Percentiles rank a stretch among this genome's conserved stretches.
Evolutionary conservation across 2,113 vertebrate species (phyloP).

Genomic region (Ictalurus punctatus): DNA sequence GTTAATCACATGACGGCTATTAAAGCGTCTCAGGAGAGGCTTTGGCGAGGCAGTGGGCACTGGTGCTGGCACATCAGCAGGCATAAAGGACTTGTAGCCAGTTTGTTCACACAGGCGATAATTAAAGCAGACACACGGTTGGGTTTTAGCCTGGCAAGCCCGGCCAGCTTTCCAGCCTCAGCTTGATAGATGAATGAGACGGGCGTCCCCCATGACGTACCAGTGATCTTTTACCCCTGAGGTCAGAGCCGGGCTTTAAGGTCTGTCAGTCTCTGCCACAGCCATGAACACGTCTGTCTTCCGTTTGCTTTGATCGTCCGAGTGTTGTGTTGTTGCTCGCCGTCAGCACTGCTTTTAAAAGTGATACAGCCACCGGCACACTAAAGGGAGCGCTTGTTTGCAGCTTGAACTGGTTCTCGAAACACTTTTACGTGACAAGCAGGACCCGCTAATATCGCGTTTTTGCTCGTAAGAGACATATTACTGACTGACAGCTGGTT

Average conservation of each 20-base stretch:
- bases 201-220: conserved; percentile 19
- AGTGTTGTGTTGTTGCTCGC: conserved; percentile 34
- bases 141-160: conserved; percentile 16
- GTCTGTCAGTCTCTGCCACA: conserved; percentile 22
- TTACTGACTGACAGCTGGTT: not conserved
- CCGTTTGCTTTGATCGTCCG: conserved; percentile 15
- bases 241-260: conserved; percentile 25
- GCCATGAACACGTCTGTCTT: conserved; percentile 18
- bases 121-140: conserved; percentile 41
- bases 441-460: not conserved
- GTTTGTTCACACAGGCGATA: conserved; percentile 31
- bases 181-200: not conserved
- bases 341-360: conserved; percentile 27
- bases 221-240: conserved; percentile 31
- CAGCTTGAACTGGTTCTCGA: conserved; percentile 8
- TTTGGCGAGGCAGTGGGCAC: conserved; percentile 8
- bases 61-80: conserved; percentile 16
- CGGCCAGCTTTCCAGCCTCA: not conserved
- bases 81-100: conserved; percentile 27
- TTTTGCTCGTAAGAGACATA: not conserved
- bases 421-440: not conserved
- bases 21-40: conserved; percentile 2
- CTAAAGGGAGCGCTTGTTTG: conserved; percentile 16
- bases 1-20: conserved; percentile 16
- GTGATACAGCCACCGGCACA: conserved; percentile 13